phyloP scores from a whole-genome alignment of 30 jellyfish, hydroid and myxozoan species.

The Mastigias papua region DNA sequence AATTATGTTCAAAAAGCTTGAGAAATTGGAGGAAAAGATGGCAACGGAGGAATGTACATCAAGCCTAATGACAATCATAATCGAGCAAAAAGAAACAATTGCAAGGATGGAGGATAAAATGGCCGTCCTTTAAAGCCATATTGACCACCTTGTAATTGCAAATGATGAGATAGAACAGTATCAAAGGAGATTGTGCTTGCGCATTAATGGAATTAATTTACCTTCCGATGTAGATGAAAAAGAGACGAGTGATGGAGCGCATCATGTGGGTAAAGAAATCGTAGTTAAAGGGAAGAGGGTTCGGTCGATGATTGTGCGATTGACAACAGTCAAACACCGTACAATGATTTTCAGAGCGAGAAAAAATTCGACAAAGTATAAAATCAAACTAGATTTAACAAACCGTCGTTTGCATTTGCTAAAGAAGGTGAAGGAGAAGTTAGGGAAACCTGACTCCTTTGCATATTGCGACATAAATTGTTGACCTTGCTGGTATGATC shows the following conservation, averaged over 20 bases:
- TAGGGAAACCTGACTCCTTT: constrained; percentile 11
- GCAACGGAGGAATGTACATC: constrained; percentile 22
- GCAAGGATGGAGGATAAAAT: constrained; percentile 24
- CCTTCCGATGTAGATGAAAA: neutral
- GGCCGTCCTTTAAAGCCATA: constrained; percentile 47
- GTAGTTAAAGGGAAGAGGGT: constrained; percentile 1
- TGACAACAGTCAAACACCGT: constrained; percentile 18
- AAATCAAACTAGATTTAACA: constrained; percentile 18
- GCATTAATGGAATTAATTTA: neutral
- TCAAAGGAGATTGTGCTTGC: constrained; percentile 20
- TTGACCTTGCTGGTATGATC: constrained; percentile 40
- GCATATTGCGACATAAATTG: constrained; percentile 18
- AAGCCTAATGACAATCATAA: neutral
- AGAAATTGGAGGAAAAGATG: constrained; percentile 24
- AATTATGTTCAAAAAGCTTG: constrained; percentile 3
- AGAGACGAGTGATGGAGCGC: constrained; percentile 20
- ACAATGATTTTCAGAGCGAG: constrained; percentile 27
- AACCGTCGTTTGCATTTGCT: constrained; percentile 4
- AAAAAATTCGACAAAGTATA: neutral
- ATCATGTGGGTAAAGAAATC: constrained; percentile 18
- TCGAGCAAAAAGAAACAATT: constrained; percentile 7
- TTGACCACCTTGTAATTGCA: constrained; percentile 8
- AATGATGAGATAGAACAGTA: constrained; percentile 7
- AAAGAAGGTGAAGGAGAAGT: constrained; percentile 1
- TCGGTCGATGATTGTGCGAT: constrained; percentile 12